These are phyloP conservation scores for Nycticryphes semicollaris DNA, from an alignment of 2,113 vertebrate genomes.

Conservation along the genomic window DNA sequence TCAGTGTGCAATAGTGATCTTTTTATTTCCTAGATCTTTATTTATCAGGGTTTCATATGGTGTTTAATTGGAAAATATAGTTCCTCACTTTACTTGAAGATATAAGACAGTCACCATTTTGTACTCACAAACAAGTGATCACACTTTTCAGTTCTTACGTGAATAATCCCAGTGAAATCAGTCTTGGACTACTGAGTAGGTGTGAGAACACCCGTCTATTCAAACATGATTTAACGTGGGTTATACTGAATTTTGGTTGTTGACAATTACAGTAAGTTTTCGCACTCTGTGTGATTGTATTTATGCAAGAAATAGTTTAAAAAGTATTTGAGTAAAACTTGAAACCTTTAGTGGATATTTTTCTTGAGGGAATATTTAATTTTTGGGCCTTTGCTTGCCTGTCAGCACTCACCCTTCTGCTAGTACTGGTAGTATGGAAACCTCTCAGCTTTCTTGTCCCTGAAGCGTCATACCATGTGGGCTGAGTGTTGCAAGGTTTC, in stretches of 20 bases:
- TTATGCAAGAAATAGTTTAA: neutral
- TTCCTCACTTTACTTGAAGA: neutral
- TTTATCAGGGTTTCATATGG: neutral
- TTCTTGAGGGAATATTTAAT: neutral
- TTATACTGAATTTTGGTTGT: neutral
- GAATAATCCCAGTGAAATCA: neutral
- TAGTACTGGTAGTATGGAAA: rapidly evolving
- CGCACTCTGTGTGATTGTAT: neutral
- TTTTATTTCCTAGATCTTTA: neutral
- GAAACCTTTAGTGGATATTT: neutral
- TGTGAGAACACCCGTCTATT: neutral
- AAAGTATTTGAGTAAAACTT: neutral
- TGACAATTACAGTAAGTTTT: neutral
- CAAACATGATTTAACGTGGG: neutral
- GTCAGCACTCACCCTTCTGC: neutral
- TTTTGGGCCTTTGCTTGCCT: neutral
- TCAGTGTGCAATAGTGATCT: neutral
- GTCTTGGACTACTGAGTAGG: neutral
- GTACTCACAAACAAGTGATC: neutral
- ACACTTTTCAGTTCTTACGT: neutral
- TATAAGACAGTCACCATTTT: neutral
- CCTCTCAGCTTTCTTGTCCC: neutral
- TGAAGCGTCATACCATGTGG: rapidly evolving
- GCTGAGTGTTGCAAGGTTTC: neutral
- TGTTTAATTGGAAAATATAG: neutral